These are phyloP conservation scores for Vombatus ursinus DNA, from an alignment of 2,113 vertebrate species.

Conservation along the genomic window DNA sequence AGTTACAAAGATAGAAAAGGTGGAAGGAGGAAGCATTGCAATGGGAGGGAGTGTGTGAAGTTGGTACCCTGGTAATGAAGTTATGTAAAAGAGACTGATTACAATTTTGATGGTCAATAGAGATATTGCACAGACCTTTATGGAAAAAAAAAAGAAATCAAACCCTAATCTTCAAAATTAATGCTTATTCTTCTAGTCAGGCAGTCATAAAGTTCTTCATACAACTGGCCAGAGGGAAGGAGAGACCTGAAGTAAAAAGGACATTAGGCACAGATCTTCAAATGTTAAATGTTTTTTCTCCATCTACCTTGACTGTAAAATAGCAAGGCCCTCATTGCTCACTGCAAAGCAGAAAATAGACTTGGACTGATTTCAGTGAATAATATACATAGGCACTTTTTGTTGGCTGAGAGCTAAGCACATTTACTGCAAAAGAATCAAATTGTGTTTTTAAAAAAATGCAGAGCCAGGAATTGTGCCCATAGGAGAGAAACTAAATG, in stretches of 20 bases:
- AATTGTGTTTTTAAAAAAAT: background rate
- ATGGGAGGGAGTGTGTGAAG: background rate
- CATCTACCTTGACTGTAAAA: background rate
- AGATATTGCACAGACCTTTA: background rate
- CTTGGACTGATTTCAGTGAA: background rate
- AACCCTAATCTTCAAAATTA: background rate
- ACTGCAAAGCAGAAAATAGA: constrained; percentile 2
- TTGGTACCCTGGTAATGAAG: background rate
- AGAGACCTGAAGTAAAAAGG: background rate
- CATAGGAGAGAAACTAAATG: constrained; percentile 21
- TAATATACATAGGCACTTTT: background rate
- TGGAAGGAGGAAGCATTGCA: background rate
- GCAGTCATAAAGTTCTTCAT: background rate
- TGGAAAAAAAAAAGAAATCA: background rate
- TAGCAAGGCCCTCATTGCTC: constrained; percentile 12
- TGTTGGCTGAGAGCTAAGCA: background rate
- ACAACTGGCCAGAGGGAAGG: background rate
- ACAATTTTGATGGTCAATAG: background rate
- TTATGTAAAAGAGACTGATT: background rate
- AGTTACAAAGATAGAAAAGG: background rate
- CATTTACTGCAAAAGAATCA: constrained; percentile 50
- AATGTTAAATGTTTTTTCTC: background rate
- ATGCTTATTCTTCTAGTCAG: background rate
- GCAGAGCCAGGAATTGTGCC: constrained; percentile 5
- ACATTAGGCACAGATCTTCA: background rate